A percentile compares a stretch with the other conserved stretches of the same genome.
These are phyloP conservation scores for Eupsittula cactorum DNA, from an alignment of 2,113 vertebrate genomes.

Conservation along the genomic window DNA sequence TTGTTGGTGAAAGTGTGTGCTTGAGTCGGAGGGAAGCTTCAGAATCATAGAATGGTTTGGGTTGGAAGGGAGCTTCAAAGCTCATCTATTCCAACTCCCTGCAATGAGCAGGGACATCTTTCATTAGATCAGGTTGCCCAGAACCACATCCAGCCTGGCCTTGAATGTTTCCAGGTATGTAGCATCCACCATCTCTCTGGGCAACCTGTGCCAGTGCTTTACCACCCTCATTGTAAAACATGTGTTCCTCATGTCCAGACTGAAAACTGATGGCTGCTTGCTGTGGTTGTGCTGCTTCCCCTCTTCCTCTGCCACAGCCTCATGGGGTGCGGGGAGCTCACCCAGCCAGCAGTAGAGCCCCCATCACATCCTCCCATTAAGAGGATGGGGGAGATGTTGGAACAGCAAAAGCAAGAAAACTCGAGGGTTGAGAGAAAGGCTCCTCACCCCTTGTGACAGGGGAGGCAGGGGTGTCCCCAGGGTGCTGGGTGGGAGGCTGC, in stretches of 20 bases:
- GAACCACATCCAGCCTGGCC: neutral
- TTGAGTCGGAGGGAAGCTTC: neutral
- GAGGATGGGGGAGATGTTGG: neutral
- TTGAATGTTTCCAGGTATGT: neutral
- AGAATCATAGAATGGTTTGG: neutral
- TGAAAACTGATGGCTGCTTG: neutral
- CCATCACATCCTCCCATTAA: accelerated
- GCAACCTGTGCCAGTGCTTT: neutral
- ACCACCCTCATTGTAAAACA: neutral
- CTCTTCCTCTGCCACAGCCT: neutral
- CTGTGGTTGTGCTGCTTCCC: neutral
- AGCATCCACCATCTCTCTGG: neutral
- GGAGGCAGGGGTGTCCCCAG: neutral
- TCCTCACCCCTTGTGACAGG: neutral
- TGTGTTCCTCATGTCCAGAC: neutral
- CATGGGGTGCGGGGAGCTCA: neutral
- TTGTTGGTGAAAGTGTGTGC: neutral
- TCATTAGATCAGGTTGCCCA: neutral
- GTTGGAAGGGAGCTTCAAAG: neutral
- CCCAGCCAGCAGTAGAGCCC: neutral
- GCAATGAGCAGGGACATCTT: neutral
- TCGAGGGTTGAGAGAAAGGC: neutral
- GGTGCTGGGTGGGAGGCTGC: neutral
- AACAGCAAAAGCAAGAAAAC: neutral
- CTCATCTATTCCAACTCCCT: neutral